Evolutionary conservation across 2,113 vertebrate genomes (phyloP).

Genomic region (Pavo muticus): DNA sequence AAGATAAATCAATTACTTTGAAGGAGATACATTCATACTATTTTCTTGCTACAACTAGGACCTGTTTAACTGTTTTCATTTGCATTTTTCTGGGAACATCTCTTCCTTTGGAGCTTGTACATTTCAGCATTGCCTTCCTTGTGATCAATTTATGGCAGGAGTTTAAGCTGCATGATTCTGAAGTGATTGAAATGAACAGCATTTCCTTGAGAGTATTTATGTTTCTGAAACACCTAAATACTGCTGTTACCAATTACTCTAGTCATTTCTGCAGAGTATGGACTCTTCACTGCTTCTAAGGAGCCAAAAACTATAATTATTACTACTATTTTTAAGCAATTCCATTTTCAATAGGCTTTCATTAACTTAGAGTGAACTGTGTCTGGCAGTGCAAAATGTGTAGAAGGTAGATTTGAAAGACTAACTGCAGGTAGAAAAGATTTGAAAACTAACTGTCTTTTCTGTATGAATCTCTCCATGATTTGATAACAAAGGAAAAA

Average conservation of each 20-base stretch:
- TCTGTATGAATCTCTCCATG: background rate
- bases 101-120: background rate
- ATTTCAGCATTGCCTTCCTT: background rate
- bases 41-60: slow-evolving; percentile 3
- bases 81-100: background rate
- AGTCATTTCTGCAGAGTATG: background rate
- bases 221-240: background rate
- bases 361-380: background rate
- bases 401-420: too few species aligned
- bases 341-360: background rate
- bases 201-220: background rate
- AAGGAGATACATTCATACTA: background rate
- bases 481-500: background rate
- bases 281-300: background rate
- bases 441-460: background rate
- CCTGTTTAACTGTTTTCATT: background rate
- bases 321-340: background rate
- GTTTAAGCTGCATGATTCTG: background rate
- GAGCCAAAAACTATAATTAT: background rate
- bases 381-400: background rate
- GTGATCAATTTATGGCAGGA: background rate
- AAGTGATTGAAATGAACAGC: background rate
- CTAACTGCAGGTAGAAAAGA: background rate
- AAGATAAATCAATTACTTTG: background rate
- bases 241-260: background rate